Conservation (phyloP, 2,888 invertebrate genomes). For the Chorisops tibialis region DNA sequence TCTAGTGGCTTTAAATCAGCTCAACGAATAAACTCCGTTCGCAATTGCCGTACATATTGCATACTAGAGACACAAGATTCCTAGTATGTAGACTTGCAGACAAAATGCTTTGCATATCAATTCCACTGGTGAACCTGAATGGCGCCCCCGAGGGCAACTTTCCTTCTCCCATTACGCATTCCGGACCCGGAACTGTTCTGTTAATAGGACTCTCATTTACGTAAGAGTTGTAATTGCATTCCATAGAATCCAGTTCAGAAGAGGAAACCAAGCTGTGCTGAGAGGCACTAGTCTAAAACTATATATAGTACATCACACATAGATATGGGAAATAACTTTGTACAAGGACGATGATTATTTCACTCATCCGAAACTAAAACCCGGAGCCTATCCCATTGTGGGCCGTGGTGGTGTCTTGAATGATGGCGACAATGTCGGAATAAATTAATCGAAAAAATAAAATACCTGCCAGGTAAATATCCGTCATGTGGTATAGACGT, state of each 20-base stretch:
- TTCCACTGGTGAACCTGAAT: background rate
- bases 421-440: background rate
- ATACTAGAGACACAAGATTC: too few species aligned
- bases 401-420: background rate
- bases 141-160: background rate
- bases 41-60: too few species aligned
- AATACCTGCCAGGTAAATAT: background rate
- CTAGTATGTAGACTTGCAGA: background rate
- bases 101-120: conserved; percentile 18
- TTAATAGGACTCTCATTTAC: conserved; percentile 21
- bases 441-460: background rate
- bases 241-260: conserved; percentile 11
- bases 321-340: background rate
- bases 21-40: too few species aligned
- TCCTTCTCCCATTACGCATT: conserved; percentile 12
- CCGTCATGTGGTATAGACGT: too few species aligned
- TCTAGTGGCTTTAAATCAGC: too few species aligned
- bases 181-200: background rate
- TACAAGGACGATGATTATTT: too few species aligned
- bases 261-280: background rate
- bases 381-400: background rate
- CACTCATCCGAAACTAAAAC: too few species aligned
- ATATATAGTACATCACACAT: background rate
- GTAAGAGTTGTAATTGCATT: conserved; percentile 18
- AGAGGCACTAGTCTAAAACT: too few species aligned